A percentile compares a stretch with the other conserved stretches of the same genome.
Evolutionary conservation across 2,888 invertebrate species (phyloP).

Genomic region (Synergus gifuensis): DNA sequence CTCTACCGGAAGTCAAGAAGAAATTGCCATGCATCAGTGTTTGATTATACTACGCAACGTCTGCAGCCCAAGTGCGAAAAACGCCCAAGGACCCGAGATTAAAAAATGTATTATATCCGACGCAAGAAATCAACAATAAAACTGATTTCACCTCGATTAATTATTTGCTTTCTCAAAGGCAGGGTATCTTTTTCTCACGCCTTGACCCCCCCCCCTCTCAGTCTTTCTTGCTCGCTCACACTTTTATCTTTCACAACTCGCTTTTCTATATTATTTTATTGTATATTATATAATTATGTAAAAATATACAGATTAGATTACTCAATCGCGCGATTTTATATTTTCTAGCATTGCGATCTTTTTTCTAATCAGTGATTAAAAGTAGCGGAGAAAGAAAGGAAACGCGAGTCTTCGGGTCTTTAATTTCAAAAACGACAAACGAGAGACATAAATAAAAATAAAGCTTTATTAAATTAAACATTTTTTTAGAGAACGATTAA

Average conservation of each 20-base stretch:
- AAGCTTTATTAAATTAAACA: neutral
- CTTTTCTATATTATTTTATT: constrained; percentile 56
- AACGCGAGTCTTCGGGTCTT: constrained; percentile 17
- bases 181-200: constrained; percentile 44
- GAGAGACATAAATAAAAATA: neutral
- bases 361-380: constrained; percentile 5
- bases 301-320: constrained; percentile 75
- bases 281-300: constrained; percentile 65
- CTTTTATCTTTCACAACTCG: constrained; percentile 47
- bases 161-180: constrained; percentile 47
- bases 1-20: constrained; percentile 64
- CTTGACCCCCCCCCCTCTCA: constrained; percentile 32
- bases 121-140: constrained; percentile 72
- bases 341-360: constrained; percentile 29
- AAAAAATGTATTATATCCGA: constrained; percentile 74
- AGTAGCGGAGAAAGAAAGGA: constrained; percentile 38
- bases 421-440: constrained; percentile 13
- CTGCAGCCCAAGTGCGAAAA: constrained; percentile 67
- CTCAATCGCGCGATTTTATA: constrained; percentile 69
- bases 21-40: constrained; percentile 70
- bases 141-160: constrained; percentile 67
- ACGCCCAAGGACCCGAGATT: constrained; percentile 67
- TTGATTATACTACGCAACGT: constrained; percentile 77
- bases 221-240: constrained; percentile 47
- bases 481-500: neutral